Evolutionary conservation across 1,140 invertebrate genomes (phyloP).

Genomic region (Scylla paramamosain): DNA sequence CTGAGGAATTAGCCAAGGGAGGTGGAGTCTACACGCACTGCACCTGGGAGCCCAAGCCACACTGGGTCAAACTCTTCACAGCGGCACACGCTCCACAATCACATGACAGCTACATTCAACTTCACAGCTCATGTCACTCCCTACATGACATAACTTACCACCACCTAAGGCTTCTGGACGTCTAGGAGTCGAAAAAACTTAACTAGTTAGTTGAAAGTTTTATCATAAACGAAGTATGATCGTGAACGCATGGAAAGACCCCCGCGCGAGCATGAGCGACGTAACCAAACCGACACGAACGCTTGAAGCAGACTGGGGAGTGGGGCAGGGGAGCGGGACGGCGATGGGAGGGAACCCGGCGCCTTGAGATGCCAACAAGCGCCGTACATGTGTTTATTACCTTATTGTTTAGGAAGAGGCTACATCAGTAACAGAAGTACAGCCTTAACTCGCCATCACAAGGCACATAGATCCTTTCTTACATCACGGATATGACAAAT

Average conservation of each 20-base stretch:
- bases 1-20: neutral
- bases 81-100: neutral
- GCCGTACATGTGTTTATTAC: neutral
- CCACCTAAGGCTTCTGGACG: neutral
- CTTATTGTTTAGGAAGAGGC: no score
- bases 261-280: conserved; percentile 19
- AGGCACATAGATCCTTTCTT: no score
- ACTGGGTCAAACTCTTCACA: conserved; percentile 21
- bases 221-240: neutral
- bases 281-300: conserved; percentile 31
- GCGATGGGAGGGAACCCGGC: neutral
- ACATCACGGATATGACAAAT: no score
- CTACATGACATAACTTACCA: neutral
- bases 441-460: no score
- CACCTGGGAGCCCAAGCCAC: neutral
- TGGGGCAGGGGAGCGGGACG: neutral
- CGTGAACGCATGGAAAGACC: conserved; percentile 40
- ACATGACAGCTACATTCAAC: neutral
- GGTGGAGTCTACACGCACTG: neutral
- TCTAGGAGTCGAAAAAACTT: conserved; percentile 32
- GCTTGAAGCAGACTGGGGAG: conserved; percentile 43
- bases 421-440: no score
- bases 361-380: neutral
- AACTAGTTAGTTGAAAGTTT: conserved; percentile 34
- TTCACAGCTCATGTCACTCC: neutral